Evolutionary conservation across 2,888 invertebrate genomes (phyloP), one percentile per base, ranked within the genome.

Genomic region (Opisthograptis luteolata): DNA sequence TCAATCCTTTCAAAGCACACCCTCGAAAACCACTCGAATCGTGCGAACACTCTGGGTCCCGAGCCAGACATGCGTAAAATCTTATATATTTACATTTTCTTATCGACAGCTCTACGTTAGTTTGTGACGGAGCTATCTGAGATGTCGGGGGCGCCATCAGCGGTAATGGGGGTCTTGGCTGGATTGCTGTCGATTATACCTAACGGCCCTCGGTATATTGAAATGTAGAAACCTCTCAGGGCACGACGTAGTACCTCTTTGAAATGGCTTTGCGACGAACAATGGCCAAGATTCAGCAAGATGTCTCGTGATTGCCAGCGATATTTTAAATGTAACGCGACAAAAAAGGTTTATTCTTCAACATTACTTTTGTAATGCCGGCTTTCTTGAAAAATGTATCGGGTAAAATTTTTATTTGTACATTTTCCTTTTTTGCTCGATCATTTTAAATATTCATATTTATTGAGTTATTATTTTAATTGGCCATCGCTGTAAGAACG

Each of bases 111-210:
- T n/a, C n/a, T 73, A 76, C 68, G 68, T 77, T 76, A 76, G 77
- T 77, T 75, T 76, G 75, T 70, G 75, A 75, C 70, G 66, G 70
- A 50, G 70, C 71, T 71, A 58, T 60, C 58, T 53, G 42, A 46
- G 55, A 60, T 55, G 78, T 74, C 73, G 73, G 67, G 60, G 54
- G 51, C 52, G 72, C 79, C 76, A 84, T 85, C 83, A 80, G 64
- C 70, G 63, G 79, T 85, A 87, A 87, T 85, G 78, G 84, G 64
- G 84, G 80, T 79, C 81, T 73, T 70, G 72, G 68, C 71, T 73
- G 77, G 78, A 83, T 79, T 77, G 78, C 76, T 75, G 68, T 70
- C 84, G 84, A 86, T 87, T 86, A 87, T 74, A 68, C 70, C 68
- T 81, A 84, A 84, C 82, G 71, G 73, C 77, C 69, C 65, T 62